Conservation (phyloP, 2,888 invertebrate species). For the Pristionchus entomophagus region DNA sequence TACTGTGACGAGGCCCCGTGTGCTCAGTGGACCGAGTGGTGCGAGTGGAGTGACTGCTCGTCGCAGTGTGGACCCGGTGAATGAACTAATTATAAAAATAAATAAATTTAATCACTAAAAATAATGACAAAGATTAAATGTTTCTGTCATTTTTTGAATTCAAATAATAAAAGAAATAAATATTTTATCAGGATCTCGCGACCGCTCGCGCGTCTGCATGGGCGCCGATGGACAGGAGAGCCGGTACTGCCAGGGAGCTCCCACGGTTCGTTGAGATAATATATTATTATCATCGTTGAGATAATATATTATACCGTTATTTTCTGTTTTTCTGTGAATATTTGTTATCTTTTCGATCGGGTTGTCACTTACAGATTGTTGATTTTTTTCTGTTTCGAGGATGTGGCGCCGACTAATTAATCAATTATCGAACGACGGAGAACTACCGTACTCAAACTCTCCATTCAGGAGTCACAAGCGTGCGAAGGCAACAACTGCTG, state of each 20-base stretch:
- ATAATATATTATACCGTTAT: not conserved
- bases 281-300: not conserved
- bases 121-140: too few species aligned
- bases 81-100: not conserved
- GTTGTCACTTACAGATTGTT: not conserved
- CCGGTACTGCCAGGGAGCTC: slow-evolving; percentile 65
- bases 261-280: slow-evolving; percentile 53
- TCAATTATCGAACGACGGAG: not conserved
- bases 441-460: not conserved
- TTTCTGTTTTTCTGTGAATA: not conserved
- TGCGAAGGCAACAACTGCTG: slow-evolving; percentile 69
- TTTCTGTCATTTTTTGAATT: too few species aligned
- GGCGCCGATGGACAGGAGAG: slow-evolving; percentile 63
- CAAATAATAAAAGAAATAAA: not conserved
- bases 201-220: slow-evolving; percentile 65
- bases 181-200: slow-evolving; percentile 59
- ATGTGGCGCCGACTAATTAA: too few species aligned
- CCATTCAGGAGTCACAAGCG: slow-evolving; percentile 56
- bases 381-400: too few species aligned
- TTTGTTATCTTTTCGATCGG: not conserved
- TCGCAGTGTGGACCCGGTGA: slow-evolving; percentile 34
- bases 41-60: slow-evolving; percentile 41
- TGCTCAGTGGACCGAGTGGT: slow-evolving; percentile 69
- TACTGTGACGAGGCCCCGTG: slow-evolving; percentile 72
- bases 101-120: too few species aligned